These are phyloP conservation scores for Zosterops japonicus DNA, from an alignment of 2,113 vertebrate genomes.

Conservation along the genomic window DNA sequence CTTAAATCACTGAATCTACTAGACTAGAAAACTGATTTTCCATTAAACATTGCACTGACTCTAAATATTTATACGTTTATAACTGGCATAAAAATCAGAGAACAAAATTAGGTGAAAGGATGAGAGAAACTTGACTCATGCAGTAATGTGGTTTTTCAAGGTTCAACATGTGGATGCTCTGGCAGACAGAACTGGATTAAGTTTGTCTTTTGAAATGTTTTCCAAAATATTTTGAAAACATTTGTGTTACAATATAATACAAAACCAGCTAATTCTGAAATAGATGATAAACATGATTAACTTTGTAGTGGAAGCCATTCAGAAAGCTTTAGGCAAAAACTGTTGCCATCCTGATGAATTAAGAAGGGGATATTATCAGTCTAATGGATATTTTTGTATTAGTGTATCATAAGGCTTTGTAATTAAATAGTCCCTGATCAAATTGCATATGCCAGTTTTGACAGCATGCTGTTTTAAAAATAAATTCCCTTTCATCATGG, in stretches of 20 bases:
- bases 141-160: neutral
- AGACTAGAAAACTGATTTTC: neutral
- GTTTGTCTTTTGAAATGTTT: conserved; percentile 11
- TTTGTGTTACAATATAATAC: conserved; percentile 1
- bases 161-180: neutral
- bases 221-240: conserved; percentile 34
- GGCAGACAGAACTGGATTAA: neutral
- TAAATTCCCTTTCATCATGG: conserved; percentile 42
- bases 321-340: neutral
- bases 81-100: neutral
- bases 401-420: neutral
- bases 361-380: neutral
- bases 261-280: conserved; percentile 18
- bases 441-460: conserved; percentile 4
- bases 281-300: neutral
- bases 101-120: conserved; percentile 16
- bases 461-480: conserved; percentile 25
- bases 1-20: neutral
- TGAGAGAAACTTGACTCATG: conserved; percentile 15
- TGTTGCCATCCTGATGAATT: neutral
- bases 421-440: conserved; percentile 5
- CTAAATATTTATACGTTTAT: neutral
- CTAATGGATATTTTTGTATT: conserved; percentile 37
- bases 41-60: neutral
- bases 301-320: neutral